These are phyloP conservation scores for Linyphia triangularis DNA, from an alignment of 2,888 invertebrate genomes.

Conservation along the genomic window DNA sequence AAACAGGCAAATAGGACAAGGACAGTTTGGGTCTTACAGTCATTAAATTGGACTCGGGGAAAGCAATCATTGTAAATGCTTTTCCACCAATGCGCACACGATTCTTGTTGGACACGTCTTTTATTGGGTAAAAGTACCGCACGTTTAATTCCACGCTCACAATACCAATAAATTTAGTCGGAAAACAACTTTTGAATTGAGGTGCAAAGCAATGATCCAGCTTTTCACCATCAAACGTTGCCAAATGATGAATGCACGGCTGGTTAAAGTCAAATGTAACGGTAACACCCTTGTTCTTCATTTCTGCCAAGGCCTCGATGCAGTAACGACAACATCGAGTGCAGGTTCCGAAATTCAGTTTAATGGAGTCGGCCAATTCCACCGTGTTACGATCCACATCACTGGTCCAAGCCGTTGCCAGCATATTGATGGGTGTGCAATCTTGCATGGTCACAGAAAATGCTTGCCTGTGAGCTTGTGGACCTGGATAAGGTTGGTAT, in stretches of 20 bases:
- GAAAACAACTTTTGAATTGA: background rate
- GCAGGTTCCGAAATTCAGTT: background rate
- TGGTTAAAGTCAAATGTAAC: background rate
- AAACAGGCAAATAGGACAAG: background rate
- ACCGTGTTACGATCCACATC: background rate
- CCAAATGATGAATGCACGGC: background rate
- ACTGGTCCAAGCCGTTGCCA: background rate
- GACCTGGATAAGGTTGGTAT: background rate
- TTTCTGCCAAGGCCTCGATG: background rate
- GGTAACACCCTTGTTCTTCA: background rate
- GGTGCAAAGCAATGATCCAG: background rate
- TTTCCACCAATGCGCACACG: background rate
- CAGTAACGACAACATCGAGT: background rate
- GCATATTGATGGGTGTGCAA: background rate
- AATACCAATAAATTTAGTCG: background rate
- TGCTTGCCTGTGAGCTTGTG: background rate
- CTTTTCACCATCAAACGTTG: background rate
- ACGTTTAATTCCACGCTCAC: background rate
- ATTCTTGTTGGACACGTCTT: background rate
- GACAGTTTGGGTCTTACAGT: background rate
- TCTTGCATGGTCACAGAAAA: background rate
- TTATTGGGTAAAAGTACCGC: background rate
- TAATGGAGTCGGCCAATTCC: background rate
- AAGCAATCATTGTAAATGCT: background rate
- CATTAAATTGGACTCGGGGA: conserved; percentile 3